These are phyloP conservation scores for Coptotermes formosanus DNA, from an alignment of 1,140 invertebrate genomes.

Conservation along the genomic window DNA sequence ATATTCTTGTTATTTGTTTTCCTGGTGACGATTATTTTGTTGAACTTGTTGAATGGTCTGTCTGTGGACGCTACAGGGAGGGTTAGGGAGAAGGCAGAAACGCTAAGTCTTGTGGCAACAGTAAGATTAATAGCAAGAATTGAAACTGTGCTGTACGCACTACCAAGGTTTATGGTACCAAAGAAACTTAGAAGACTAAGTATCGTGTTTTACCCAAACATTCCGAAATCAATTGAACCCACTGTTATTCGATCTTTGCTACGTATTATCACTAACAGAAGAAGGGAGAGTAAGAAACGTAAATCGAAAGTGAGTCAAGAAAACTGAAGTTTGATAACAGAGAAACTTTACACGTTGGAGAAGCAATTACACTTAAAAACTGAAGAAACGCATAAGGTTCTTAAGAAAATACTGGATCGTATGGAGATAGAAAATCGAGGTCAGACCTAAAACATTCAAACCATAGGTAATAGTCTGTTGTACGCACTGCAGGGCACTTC, in stretches of 20 bases:
- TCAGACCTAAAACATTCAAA: too few relatives aligned
- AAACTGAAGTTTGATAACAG: not conserved
- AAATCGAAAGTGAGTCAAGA: not conserved
- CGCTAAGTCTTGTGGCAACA: constrained; percentile 67
- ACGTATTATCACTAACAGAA: not conserved
- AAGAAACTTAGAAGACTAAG: not conserved
- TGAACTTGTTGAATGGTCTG: constrained; percentile 77
- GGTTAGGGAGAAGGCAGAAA: constrained; percentile 71
- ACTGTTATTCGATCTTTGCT: not conserved
- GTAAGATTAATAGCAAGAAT: constrained; percentile 58
- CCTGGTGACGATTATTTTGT: constrained; percentile 73
- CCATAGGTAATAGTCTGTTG: too few relatives aligned
- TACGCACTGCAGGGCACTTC: too few relatives aligned
- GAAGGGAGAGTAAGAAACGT: not conserved
- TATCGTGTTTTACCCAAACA: not conserved
- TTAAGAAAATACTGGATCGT: not conserved
- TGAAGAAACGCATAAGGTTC: not conserved
- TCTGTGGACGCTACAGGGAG: constrained; percentile 75
- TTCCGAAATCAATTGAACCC: not conserved
- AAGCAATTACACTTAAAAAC: not conserved
- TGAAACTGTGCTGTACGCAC: not conserved
- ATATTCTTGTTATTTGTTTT: constrained; percentile 77
- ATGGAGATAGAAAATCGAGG: not conserved
- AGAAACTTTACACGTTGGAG: not conserved
- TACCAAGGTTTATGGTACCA: not conserved